These are phyloP conservation scores for Mastigias papua DNA, from an alignment of 30 jellyfish, hydroid and myxozoan genomes.

Conservation along the genomic window DNA sequence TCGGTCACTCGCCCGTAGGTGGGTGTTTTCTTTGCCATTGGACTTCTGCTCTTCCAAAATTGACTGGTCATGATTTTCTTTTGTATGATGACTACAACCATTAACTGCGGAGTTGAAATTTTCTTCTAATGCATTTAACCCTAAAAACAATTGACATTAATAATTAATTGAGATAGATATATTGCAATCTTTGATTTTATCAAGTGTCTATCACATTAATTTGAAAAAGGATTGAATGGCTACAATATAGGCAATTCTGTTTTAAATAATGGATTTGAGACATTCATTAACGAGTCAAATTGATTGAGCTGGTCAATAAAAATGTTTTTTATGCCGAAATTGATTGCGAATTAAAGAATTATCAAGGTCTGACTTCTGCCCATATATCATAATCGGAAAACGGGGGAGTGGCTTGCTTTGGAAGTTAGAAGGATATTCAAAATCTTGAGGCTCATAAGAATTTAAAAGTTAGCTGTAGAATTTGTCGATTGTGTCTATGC, in stretches of 20 bases:
- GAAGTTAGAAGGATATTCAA: too few species aligned
- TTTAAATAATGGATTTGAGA: not conserved
- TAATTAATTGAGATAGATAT: too few species aligned
- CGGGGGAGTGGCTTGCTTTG: too few species aligned
- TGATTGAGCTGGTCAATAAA: not conserved
- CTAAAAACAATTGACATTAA: not conserved
- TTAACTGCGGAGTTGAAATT: too few species aligned
- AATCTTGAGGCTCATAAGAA: too few species aligned
- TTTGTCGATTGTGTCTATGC: too few species aligned
- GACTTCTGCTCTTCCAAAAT: too few species aligned
- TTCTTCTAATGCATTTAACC: not conserved
- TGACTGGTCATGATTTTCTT: too few species aligned
- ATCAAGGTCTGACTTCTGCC: not conserved
- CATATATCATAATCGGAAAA: not conserved
- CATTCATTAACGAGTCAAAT: not conserved
- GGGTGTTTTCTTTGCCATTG: too few species aligned
- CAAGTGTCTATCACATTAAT: not conserved
- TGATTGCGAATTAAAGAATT: not conserved
- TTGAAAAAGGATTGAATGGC: not conserved
- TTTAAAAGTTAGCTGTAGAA: too few species aligned
- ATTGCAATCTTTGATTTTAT: not conserved
- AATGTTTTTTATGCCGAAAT: not conserved
- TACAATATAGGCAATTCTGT: not conserved
- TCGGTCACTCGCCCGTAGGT: too few species aligned
- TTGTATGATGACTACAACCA: too few species aligned